Percentiles rank a stretch among this genome's conserved stretches.
phyloP scores from a whole-genome alignment of 1,140 invertebrate species.

The Zaprionus lachaisei region DNA sequence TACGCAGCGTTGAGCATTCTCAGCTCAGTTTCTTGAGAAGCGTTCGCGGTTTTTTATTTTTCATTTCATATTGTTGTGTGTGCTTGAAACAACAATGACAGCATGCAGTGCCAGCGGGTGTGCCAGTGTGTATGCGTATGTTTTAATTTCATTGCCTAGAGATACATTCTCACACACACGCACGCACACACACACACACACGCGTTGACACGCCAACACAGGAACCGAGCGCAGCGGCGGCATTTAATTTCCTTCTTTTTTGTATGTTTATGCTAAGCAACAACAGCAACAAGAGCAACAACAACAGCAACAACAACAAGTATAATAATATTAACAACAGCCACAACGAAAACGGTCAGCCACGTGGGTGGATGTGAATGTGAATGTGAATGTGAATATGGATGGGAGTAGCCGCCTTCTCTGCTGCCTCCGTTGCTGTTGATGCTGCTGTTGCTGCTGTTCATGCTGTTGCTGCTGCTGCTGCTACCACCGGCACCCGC shows the following conservation, averaged over 20 bases:
- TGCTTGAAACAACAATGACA: conserved; percentile 50
- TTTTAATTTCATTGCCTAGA: conserved; percentile 2
- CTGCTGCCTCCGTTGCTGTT: conserved; percentile 11
- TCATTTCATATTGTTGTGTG: conserved; percentile 25
- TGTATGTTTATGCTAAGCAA: conserved; percentile 70
- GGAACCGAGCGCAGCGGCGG: conserved; percentile 38
- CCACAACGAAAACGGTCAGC: conserved; percentile 39
- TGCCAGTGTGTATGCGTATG: background rate
- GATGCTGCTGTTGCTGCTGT: conserved; percentile 12
- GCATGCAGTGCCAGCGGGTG: conserved; percentile 38
- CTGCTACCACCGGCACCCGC: conserved; percentile 32
- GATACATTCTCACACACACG: conserved; percentile 15
- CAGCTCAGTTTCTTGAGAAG: conserved; percentile 4
- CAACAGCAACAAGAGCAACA: conserved; percentile 42
- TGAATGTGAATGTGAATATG: conserved; percentile 37
- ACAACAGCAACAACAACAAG: conserved; percentile 37
- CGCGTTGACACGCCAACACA: conserved; percentile 23
- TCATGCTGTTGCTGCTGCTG: conserved; percentile 3
- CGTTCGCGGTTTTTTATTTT: conserved; percentile 7
- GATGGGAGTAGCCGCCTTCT: conserved; percentile 35
- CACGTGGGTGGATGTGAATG: conserved; percentile 64
- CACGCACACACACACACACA: conserved; percentile 18
- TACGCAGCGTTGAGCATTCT: conserved; percentile 16
- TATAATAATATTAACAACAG: conserved; percentile 8
- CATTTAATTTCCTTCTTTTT: conserved; percentile 52